phyloP scores from a whole-genome alignment of 2,888 invertebrate genomes.

The Atethmia centrago region DNA sequence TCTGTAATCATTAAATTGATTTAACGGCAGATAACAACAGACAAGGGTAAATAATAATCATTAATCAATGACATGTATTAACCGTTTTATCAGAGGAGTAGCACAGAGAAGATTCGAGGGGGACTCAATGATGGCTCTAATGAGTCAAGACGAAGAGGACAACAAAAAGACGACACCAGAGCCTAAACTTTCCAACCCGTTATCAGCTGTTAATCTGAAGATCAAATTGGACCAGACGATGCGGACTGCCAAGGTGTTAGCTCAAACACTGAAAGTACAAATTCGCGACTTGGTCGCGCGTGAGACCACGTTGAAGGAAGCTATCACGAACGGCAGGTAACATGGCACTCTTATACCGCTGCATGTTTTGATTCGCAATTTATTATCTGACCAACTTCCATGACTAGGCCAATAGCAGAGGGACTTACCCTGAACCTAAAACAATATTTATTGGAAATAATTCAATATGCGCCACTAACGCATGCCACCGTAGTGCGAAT shows the following conservation, averaged over 20 bases:
- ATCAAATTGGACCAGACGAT: conserved; percentile 75
- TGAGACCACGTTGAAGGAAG: conserved; percentile 79
- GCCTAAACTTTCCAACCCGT: conserved; percentile 38
- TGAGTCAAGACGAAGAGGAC: conserved; percentile 34
- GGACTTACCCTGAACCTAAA: not conserved
- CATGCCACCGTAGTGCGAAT: not conserved
- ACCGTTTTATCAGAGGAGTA: conserved; percentile 22
- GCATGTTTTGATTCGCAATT: not conserved
- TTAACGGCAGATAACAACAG: not conserved
- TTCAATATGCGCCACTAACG: not conserved
- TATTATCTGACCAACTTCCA: not conserved
- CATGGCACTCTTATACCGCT: conserved; percentile 3
- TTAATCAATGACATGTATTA: not conserved
- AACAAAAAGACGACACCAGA: conserved; percentile 16
- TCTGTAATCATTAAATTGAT: conserved; percentile 19
- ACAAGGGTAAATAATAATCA: not conserved
- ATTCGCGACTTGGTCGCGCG: conserved; percentile 71
- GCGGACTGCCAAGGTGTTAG: conserved; percentile 74
- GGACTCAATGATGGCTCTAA: conserved; percentile 57
- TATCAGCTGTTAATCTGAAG: conserved; percentile 69
- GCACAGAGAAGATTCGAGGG: conserved; percentile 41
- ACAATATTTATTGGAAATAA: not conserved
- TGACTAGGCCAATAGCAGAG: not conserved
- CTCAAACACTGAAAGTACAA: conserved; percentile 74
- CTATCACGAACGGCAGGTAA: conserved; percentile 83